A percentile compares a stretch with the other conserved stretches of the same genome.
These are phyloP conservation scores for Drosophila neonasuta DNA, from an alignment of 2,888 invertebrate genomes.

Conservation along the genomic window DNA sequence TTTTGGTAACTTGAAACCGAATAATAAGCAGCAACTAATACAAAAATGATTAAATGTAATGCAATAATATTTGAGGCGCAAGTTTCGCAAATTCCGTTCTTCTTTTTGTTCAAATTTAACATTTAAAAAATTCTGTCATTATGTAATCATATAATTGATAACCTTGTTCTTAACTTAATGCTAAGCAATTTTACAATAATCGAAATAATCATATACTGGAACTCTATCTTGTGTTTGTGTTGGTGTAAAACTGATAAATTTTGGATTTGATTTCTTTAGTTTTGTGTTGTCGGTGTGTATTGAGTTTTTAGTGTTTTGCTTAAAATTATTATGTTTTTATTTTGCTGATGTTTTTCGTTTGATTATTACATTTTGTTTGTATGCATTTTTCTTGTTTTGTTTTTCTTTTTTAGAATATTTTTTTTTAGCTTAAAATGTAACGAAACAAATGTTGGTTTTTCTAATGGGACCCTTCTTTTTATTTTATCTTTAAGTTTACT, in stretches of 20 bases:
- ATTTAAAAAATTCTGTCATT: slow-evolving; percentile 32
- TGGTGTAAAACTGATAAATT: slow-evolving; percentile 21
- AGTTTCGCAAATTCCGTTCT: slow-evolving; percentile 23
- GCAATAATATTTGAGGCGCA: slow-evolving; percentile 21
- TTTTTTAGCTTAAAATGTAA: slow-evolving; percentile 62
- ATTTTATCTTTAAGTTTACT: slow-evolving; percentile 32
- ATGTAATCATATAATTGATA: slow-evolving; percentile 35
- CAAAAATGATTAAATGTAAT: slow-evolving; percentile 11
- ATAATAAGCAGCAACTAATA: slow-evolving; percentile 36
- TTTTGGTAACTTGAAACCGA: slow-evolving; percentile 57
- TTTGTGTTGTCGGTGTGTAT: slow-evolving; percentile 31
- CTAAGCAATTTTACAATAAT: slow-evolving; percentile 69
- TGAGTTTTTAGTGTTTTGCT: slow-evolving; percentile 44
- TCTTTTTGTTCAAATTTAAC: slow-evolving; percentile 45
- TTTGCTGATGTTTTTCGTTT: slow-evolving; percentile 58
- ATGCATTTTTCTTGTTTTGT: slow-evolving; percentile 16
- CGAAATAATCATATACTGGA: slow-evolving; percentile 41
- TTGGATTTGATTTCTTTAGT: slow-evolving; percentile 42
- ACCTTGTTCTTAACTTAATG: slow-evolving; percentile 52
- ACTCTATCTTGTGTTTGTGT: slow-evolving; percentile 27
- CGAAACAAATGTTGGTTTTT: slow-evolving; percentile 64
- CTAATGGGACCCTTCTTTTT: slow-evolving; percentile 58
- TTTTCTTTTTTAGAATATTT: slow-evolving; percentile 42
- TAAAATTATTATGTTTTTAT: slow-evolving; percentile 52
- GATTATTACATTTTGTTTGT: slow-evolving; percentile 66